Percentiles rank a stretch among this genome's conserved stretches.
These are phyloP conservation scores for Rhamnusium bicolor DNA, from an alignment of 2,888 invertebrate genomes.

Conservation along the genomic window DNA sequence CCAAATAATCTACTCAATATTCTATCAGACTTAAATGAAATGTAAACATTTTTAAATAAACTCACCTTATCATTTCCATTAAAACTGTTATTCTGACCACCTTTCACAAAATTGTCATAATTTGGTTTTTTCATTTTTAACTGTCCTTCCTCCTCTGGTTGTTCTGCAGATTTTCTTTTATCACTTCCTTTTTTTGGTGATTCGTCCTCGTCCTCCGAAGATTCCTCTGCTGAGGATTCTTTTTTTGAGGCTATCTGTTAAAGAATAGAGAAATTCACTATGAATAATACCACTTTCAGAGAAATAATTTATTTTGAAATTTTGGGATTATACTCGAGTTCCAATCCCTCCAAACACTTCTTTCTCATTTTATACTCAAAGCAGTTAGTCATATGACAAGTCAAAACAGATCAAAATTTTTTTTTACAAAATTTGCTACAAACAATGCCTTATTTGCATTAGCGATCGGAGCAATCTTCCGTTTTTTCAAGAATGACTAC, in stretches of 20 bases:
- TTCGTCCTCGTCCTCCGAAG: conserved; percentile 51
- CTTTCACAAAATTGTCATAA: conserved; percentile 83
- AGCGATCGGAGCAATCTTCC: no score
- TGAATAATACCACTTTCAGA: no score
- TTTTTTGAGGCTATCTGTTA: conserved; percentile 64
- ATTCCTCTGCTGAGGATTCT: conserved; percentile 67
- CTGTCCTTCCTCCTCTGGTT: conserved; percentile 56
- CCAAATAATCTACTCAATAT: not conserved
- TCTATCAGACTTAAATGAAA: not conserved
- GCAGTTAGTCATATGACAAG: no score
- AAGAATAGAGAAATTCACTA: no score
- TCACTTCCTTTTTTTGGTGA: conserved; percentile 36
- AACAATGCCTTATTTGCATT: no score
- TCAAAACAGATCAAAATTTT: no score
- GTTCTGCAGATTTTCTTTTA: conserved; percentile 71
- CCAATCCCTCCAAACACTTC: no score
- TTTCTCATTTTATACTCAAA: no score
- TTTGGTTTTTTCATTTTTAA: conserved; percentile 72
- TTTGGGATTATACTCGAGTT: no score
- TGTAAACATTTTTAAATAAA: not conserved
- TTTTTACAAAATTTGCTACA: no score
- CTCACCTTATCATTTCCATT: conserved; percentile 52
- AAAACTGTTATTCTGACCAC: conserved; percentile 67
- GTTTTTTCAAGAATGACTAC: no score
- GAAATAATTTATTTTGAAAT: no score